Percentiles rank a stretch among this genome's conserved stretches.
Conservation (phyloP, 2,113 vertebrate genomes). For the Laticauda colubrina region DNA sequence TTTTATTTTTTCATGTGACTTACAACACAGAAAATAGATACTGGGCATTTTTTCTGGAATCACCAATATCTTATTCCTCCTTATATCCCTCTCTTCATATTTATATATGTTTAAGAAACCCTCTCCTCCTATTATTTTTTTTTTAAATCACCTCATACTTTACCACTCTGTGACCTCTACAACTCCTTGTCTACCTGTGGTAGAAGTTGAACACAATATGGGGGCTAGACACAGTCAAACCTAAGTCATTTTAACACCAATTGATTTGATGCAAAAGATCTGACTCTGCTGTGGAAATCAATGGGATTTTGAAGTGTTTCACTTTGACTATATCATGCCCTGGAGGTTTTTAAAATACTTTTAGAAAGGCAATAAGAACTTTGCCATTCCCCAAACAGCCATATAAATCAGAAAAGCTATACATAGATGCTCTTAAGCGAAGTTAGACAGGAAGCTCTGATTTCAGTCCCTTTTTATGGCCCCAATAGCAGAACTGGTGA, state of each 20-base stretch:
- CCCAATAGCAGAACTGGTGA: not conserved
- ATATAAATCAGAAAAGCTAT: conserved; percentile 37
- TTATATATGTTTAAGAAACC: not conserved
- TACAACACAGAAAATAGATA: not conserved
- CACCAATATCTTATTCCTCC: not conserved
- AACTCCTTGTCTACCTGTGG: not conserved
- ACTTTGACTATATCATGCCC: not conserved
- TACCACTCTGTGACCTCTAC: not conserved
- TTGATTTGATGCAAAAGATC: not conserved
- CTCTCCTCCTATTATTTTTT: not conserved
- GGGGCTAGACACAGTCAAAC: not conserved
- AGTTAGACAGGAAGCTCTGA: not conserved
- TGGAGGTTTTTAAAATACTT: conserved; percentile 14
- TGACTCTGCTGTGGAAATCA: not conserved
- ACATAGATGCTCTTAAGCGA: not conserved
- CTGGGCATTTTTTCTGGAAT: not conserved
- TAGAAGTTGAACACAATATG: conserved; percentile 4
- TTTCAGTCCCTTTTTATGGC: conserved; percentile 37
- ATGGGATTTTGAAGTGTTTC: not conserved
- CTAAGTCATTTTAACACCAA: not conserved
- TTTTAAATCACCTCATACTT: not conserved
- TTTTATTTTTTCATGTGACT: not conserved
- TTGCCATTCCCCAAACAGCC: conserved; percentile 27
- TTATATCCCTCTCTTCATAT: not conserved
- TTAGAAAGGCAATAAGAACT: conserved; percentile 39